Base-by-base conservation (phyloP, 2,888 invertebrate species). In the Ferrisia virgata region DNA sequence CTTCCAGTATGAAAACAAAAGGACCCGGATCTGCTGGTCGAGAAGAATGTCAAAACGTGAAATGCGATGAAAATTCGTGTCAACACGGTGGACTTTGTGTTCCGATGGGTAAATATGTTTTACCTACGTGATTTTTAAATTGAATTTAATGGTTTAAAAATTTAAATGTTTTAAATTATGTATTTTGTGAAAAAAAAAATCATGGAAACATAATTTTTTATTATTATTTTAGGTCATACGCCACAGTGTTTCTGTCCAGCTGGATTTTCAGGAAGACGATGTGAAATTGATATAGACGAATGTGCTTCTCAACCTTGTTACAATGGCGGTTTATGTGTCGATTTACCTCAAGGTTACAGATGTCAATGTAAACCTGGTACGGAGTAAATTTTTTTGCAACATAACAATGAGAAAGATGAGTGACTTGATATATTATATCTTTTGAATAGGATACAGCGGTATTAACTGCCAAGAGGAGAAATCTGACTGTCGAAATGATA, bases 251-350 rank as follows among this genome's bases (percentile, higher is more conserved):
- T 96, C 90, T 97, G 97, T 87, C 96, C 97, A 0, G 96, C 96
- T 87, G 97, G 97, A 83, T 98, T 97, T 89, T 96, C 96, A 0
- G 98, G 98, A 85, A 92, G 95, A 85, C 92, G 95, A 85, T 98
- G 98, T 89, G 97, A 98, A 90, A 92, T 96, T 85, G 98, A 98
- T 87, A 96, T 98, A 79, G 95, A 98, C 87, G 98, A 98, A 88
- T 98, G 98, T 88, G 93, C 94, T 6, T 97, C 97, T 8, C 94
- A 94, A 87, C 98, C 98, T 22, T 98, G 98, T 88, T 96, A 94
- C 88, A 97, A 98, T 87, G 94, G 95, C 8, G 98, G 95, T 28
- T 94, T 94, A 39, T 98, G 98, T 89, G 93, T 95, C 76, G 98
- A 98, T 89, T 90, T 94, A 84, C 96, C 96, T 0, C 97, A 97